Evolutionary conservation across 2,113 vertebrate genomes (phyloP).

Genomic region (Micromys minutus): DNA sequence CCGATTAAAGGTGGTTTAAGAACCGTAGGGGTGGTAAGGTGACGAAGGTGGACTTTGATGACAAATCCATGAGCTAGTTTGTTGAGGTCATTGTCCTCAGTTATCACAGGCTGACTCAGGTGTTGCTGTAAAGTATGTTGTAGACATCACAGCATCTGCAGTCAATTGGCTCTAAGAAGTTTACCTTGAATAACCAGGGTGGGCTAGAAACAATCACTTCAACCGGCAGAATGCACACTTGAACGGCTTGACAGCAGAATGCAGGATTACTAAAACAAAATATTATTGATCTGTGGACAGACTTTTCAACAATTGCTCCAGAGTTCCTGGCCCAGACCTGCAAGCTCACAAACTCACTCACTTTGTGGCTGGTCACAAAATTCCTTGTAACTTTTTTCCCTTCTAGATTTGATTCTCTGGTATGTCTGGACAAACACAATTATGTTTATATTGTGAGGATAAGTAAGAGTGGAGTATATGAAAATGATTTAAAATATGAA

Average conservation of each 20-base stretch:
- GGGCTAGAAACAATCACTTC: not conserved
- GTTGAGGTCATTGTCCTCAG: not conserved
- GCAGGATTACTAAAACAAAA: not conserved
- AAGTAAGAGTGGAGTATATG: not conserved
- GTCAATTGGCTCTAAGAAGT: not conserved
- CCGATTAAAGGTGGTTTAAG: not conserved
- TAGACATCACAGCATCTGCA: not conserved
- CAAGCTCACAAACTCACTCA: not conserved
- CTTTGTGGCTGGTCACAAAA: not conserved
- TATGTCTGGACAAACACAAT: not conserved
- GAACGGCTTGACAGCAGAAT: not conserved
- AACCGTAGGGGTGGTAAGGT: not conserved
- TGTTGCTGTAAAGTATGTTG: not conserved
- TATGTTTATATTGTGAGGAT: not conserved
- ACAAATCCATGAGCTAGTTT: not conserved
- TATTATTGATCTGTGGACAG: not conserved
- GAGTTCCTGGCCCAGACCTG: not conserved
- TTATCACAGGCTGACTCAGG: not conserved
- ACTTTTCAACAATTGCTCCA: not conserved
- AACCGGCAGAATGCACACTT: too few relatives aligned
- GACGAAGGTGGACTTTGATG: not conserved
- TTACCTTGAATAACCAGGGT: not conserved
- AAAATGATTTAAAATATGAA: not conserved
- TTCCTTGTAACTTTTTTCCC: not conserved
- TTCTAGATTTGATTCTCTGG: not conserved